Evolutionary conservation across 1,140 invertebrate genomes (phyloP).

Genomic region (Brachionus manjavacas): DNA sequence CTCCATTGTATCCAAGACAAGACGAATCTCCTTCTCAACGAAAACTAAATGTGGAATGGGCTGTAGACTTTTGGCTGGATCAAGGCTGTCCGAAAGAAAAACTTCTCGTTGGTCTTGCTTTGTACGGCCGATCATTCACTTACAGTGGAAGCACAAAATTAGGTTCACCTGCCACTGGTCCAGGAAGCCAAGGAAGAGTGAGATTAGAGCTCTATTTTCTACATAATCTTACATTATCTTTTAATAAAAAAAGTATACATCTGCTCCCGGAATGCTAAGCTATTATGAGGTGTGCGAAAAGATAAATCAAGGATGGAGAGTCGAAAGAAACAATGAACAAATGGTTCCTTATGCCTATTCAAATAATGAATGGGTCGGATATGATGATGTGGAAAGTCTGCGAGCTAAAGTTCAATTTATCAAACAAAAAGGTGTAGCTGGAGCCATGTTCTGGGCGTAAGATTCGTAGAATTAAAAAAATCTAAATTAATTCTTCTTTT

Average conservation of each 20-base stretch:
- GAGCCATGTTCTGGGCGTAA: slow-evolving; percentile 37
- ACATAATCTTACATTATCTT: slow-evolving; percentile 70
- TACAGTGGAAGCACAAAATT: slow-evolving; percentile 70
- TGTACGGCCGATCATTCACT: slow-evolving; percentile 80
- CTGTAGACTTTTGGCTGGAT: slow-evolving; percentile 64
- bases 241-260: slow-evolving; percentile 70
- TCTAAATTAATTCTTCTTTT: not conserved
- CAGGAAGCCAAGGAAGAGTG: slow-evolving; percentile 68
- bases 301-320: not conserved
- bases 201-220: slow-evolving; percentile 74
- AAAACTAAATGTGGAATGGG: slow-evolving; percentile 47
- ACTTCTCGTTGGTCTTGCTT: slow-evolving; percentile 75
- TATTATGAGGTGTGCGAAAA: slow-evolving; percentile 69
- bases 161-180: slow-evolving; percentile 72
- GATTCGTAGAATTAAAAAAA: not conserved
- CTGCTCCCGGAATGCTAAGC: slow-evolving; percentile 80
- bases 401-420: slow-evolving; percentile 44
- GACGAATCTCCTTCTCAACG: not conserved
- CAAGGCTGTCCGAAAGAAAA: slow-evolving; percentile 73
- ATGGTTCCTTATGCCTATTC: slow-evolving; percentile 71
- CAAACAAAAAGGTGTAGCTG: slow-evolving; percentile 14
- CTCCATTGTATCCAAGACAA: slow-evolving; percentile 23
- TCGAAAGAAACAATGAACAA: slow-evolving; percentile 15
- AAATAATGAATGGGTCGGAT: slow-evolving; percentile 86
- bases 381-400: slow-evolving; percentile 67